Conservation (phyloP, 2,113 vertebrate species). For the Plotosus lineatus region DNA sequence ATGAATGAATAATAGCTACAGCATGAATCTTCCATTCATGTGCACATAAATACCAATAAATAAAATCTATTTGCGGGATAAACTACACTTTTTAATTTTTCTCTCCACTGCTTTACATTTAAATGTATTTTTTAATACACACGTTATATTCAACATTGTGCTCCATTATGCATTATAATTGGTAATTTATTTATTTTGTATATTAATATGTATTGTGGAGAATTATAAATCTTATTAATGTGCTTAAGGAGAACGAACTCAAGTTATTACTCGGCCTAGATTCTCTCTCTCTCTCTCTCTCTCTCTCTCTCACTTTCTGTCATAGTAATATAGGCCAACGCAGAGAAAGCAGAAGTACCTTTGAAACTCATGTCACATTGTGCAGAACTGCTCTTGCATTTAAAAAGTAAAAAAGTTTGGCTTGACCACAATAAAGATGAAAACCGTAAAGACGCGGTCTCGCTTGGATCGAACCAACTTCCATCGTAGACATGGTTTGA, state of each 20-base stretch:
- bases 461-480: background rate
- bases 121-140: background rate
- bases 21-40: background rate
- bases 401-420: background rate
- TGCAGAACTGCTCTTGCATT: background rate
- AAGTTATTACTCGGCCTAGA: slow-evolving; percentile 5
- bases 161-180: background rate
- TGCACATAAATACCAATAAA: background rate
- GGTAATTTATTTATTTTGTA: background rate
- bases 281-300: background rate
- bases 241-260: background rate
- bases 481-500: background rate
- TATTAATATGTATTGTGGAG: background rate
- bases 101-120: background rate
- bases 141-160: background rate
- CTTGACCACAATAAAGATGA: background rate
- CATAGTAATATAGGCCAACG: slow-evolving; percentile 2
- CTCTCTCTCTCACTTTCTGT: background rate
- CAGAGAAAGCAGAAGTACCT: slow-evolving; percentile 2
- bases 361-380: background rate
- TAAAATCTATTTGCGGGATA: background rate
- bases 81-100: background rate
- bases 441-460: background rate
- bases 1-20: no score
- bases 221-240: background rate